These are phyloP conservation scores for Aurelia sp. DNA, from an alignment of 30 jellyfish, hydroid and myxozoan species.

Conservation along the genomic window DNA sequence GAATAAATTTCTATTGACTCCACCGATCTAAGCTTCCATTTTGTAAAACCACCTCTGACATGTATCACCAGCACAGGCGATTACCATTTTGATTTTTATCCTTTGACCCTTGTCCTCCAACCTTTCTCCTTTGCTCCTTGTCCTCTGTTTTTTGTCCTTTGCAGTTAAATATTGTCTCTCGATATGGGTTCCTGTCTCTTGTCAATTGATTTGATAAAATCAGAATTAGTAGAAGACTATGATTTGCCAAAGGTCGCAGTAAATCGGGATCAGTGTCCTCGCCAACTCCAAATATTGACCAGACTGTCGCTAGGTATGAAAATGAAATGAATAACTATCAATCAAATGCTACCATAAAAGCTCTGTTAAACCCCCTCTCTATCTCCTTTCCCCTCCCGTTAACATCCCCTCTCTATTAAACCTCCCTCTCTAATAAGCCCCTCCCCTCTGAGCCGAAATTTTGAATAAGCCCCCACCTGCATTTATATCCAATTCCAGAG, in stretches of 20 bases:
- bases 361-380: no score
- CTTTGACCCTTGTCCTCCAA: conserved; percentile 22
- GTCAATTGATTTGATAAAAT: conserved; percentile 65
- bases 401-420: no score
- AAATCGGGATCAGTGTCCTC: conserved; percentile 35
- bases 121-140: conserved; percentile 4
- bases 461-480: no score
- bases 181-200: conserved; percentile 67
- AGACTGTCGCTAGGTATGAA: conserved; percentile 67
- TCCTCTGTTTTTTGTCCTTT: conserved; percentile 61
- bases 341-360: not conserved
- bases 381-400: no score
- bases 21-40: no score
- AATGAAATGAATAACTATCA: not conserved
- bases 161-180: conserved; percentile 72
- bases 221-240: conserved; percentile 65
- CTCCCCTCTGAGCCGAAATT: no score
- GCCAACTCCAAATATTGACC: conserved; percentile 83
- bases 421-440: no score
- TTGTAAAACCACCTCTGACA: no score
- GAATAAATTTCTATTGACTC: no score
- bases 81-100: conserved; percentile 6
- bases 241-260: conserved; percentile 83
- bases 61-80: not conserved
- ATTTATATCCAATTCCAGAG: no score